Base-by-base conservation (phyloP, 2,113 vertebrate genomes). In the Scolopax mira region DNA sequence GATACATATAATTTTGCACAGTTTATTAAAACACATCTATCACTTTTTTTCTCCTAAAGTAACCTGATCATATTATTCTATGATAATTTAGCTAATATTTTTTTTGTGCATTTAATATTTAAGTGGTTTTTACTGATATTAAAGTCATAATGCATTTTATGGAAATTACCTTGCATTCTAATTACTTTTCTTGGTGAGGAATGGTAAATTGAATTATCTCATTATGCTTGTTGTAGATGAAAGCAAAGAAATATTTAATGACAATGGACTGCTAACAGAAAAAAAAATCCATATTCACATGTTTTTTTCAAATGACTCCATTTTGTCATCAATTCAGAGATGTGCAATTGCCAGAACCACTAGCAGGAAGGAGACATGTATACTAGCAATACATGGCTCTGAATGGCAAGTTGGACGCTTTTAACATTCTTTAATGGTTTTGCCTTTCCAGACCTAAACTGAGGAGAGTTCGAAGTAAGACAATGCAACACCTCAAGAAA, bases 21-120 rank as follows among this genome's bases (percentile, higher is more conserved):
- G 97, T 97, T 98, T 99, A 99, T 99, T 99, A 98, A 99, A 98
- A 98, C 94, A 97, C 98, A 97, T 98, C 96, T 96, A 97, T 98
- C 97, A 98, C 65, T 79, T 93, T 83, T 78, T 96, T 96, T 42
- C 92, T 94, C 89, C 90, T 88, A 82, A 97, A 98, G 96, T 97
- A 98, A 98, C 94, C 96, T 97, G 96, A 98, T 97, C 97, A 96
- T 97, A 96, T 98, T 97, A 97, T 97, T 96, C 98, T 95, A 94
- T 83, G 94, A 96, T 98, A 97, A 98, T 98, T 98, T 98, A 97
- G 96, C 96, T 97, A 97, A 98, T 98, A 98, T 98, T 98, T 98
- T 97, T 95, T 98, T 97, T 71, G 66, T 96, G 97, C 94, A 65
- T 98, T 98, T 97, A 97, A 98, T 98, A 98, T 98, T 98, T 95